Evolutionary conservation across 2,888 invertebrate species (phyloP), one percentile per base, ranked within the genome.

Genomic region (Salticus scenicus): DNA sequence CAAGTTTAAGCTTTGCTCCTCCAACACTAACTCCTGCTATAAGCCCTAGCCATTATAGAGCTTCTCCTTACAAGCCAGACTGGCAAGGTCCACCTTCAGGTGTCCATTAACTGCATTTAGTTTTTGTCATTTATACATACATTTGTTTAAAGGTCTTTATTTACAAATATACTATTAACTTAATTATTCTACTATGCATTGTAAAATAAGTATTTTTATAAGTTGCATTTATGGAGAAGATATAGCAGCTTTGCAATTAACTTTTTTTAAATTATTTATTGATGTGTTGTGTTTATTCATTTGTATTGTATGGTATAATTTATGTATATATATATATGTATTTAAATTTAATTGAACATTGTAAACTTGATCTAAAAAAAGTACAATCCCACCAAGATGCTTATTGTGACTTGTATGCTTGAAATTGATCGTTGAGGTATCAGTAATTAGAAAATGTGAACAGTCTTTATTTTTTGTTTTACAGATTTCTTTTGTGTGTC

Each of bases 21-120:
- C 73, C 83, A 31, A 84, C 77, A 24, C 37, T 85, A 20, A 85
- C 84, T 27, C 84, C 84, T 8, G 67, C 84, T 14, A 80, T 80
- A 10, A 80, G 80, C 42, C 80, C 86, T 31, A 87, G 82, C 79
- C 87, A 81, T 70, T 87, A 77, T 63, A 72, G 87, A 87, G 78
- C 74, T 47, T 83, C 87, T 31, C 82, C 82, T 31, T 87, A 82
- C 47, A 87, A 87, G 66, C 77, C 87, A 37, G 87, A 87, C 14
- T 87, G 87, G 87, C 87, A 82, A 67, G 70, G 47, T 27, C 78
- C 82, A 64, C 82, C 87, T 28, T 83, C 87, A 74, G 87, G 87
- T 31, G 87, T 87, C 74, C 82, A 87, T 73, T 87, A 85, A 74
- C 24, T 28, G 31, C 20, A 31, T 30, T 31, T 51, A 20, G 37